Percentiles rank a stretch among this genome's conserved stretches.
These are phyloP conservation scores for Acanthis flammea DNA, from an alignment of 2,797 vertebrate species.

Conservation along the genomic window DNA sequence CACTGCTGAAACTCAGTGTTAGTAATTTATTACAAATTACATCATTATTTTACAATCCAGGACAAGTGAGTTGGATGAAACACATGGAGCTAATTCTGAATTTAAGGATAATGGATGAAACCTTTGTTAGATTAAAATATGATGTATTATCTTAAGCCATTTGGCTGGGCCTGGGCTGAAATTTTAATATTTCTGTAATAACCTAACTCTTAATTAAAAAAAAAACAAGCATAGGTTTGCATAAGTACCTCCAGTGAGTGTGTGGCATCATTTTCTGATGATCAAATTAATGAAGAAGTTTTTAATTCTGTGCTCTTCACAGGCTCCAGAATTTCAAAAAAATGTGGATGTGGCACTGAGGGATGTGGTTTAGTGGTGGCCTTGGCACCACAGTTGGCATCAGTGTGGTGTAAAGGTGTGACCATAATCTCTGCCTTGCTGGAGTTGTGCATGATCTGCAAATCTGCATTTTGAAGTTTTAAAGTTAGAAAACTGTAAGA, in stretches of 20 bases:
- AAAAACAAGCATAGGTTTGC: background rate
- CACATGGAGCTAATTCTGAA: conserved; percentile 34
- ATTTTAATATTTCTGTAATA: conserved; percentile 26
- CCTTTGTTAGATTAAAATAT: conserved; percentile 45
- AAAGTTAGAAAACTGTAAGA: background rate
- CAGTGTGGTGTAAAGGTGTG: background rate
- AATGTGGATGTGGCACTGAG: background rate
- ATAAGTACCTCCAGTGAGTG: background rate
- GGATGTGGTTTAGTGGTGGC: background rate
- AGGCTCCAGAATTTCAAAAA: background rate
- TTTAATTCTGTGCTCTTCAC: background rate
- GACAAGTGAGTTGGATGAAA: conserved; percentile 51
- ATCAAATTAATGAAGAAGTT: background rate
- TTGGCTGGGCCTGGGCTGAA: conserved; percentile 9
- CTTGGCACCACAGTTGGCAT: background rate
- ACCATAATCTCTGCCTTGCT: background rate
- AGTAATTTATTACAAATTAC: conserved; percentile 73
- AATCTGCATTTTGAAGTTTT: background rate
- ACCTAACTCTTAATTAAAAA: conserved; percentile 35
- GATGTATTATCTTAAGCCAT: conserved; percentile 58
- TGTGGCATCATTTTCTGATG: background rate
- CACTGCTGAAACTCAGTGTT: conserved; percentile 36
- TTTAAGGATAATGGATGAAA: conserved; percentile 37
- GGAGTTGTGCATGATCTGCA: fast-evolving
- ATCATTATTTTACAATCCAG: conserved; percentile 46